Base-by-base conservation (phyloP, 1,140 invertebrate species). In the Ceratitis capitata region DNA sequence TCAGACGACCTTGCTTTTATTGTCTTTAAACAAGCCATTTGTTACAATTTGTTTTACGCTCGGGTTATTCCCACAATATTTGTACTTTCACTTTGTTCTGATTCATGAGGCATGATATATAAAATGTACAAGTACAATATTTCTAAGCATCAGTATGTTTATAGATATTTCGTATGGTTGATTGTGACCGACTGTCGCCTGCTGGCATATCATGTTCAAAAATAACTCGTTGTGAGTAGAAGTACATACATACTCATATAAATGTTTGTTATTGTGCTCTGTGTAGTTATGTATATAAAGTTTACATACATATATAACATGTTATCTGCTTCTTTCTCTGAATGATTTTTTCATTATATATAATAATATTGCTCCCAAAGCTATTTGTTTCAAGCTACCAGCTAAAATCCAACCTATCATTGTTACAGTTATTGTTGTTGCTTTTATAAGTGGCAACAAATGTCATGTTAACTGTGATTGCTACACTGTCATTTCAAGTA, bases 401-500 rank as follows among this genome's bases (percentile, higher is more conserved):
- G 35, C 39, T 45, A 39, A n/a, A n/a, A n/a, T n/a, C 39, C n/a
- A 32, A 16, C n/a, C 42, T 78, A 26, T 78, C 69, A 45, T 26
- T 78, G 35, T 78, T 47, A 1, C 3, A 10, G 14, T 69, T 69
- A 16, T 69, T 69, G 19, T 29, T 69, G 42, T 78, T 78, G 69
- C 7, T 23, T 78, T 26, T 78, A 45, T 78, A 78, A 45, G 39
- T 45, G 69, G 69, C 69, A 78, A 78, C 69, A 78, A 78, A 78
- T 78, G 69, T 78, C 69, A 78, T 78, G 69, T 78, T 78, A 45
- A 69, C 39, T 23, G 35, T 78, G 69, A 78, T 78, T 78, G 69
- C 39, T 39, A 35, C 29, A 69, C 35, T 69, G 61, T 35, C 61
- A 69, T 39, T 64, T 3, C 0, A 32, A 64, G 51, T n/a, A 56